A percentile compares a stretch with the other conserved stretches of the same genome.
Conservation (phyloP, 2,888 invertebrate species). For the Strigamia crassipes region DNA sequence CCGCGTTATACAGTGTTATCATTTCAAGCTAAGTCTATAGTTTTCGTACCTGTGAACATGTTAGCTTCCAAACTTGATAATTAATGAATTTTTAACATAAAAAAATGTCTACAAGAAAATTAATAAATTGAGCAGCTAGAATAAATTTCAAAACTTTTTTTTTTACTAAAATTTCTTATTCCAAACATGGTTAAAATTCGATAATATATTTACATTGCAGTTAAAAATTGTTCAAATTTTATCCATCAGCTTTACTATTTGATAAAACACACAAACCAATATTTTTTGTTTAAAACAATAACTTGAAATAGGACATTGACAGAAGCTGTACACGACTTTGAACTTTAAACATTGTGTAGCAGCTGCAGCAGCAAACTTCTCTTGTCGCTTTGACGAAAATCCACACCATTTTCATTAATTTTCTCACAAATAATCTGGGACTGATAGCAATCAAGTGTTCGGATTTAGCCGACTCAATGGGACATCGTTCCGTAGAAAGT, state of each 20-base stretch:
- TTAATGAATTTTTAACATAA: too few relatives aligned
- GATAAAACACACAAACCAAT: not conserved
- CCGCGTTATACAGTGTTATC: too few relatives aligned
- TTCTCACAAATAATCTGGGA: slow-evolving; percentile 49
- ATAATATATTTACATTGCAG: not conserved
- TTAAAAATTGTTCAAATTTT: not conserved
- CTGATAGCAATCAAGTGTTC: slow-evolving; percentile 49
- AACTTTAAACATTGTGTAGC: slow-evolving; percentile 74
- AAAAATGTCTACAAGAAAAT: slow-evolving; percentile 8
- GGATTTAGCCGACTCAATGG: slow-evolving; percentile 43
- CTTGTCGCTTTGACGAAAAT: slow-evolving; percentile 73
- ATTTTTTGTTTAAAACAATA: not conserved
- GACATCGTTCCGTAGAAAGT: slow-evolving; percentile 48
- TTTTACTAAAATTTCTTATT: not conserved
- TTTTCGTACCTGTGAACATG: too few relatives aligned
- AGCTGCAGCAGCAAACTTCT: slow-evolving; percentile 84
- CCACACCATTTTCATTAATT: not conserved
- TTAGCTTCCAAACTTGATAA: too few relatives aligned
- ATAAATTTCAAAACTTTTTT: not conserved
- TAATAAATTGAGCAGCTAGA: not conserved
- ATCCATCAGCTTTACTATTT: not conserved
- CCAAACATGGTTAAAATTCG: not conserved
- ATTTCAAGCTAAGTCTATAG: too few relatives aligned
- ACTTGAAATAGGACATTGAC: not conserved
- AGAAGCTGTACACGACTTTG: not conserved